Evolutionary conservation across 92 coral and sea anemone genomes (phyloP), one percentile per base, ranked within the genome.

Genomic region (Porites rus): DNA sequence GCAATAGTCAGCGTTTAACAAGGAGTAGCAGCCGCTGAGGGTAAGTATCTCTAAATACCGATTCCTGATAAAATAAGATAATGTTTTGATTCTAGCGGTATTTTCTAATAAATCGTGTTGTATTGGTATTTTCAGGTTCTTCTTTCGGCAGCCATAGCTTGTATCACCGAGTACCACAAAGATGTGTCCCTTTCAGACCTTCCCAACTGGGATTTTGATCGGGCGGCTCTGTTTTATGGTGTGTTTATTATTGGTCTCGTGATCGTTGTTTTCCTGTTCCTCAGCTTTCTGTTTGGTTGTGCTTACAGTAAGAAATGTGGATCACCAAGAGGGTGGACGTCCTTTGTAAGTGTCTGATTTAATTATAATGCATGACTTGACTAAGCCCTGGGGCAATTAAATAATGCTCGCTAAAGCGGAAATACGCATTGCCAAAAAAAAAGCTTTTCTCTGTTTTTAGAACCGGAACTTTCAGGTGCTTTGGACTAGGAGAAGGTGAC

Each of bases 101-200:
- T 16, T 76, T 1, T 14, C 63, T 63, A 7, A 28, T 3, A 1
- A 28, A 10, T 25, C 51, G n/a, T 51, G 31, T 6, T 20, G 1
- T 52, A 38, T 50, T 51, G 12, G 10, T 51, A 12, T 17, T 79
- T 63, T 11, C 83, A 79, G 85, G 76, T 76, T 11, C 85, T 80
- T 68, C 56, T 80, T 13, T 80, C 76, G 1, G 85, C 76, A n/a
- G 75, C 76, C 52, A 69, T 80, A 16, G 85, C 76, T 18, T 80
- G 85, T 56, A 38, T 69, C 14, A 38, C 51, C 69, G 65, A 80
- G 54, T 80, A 80, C 85, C 65, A 80, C 65, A 69, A 80, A 25
- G 76, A 68, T 31, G 60, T 17, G 10, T 46, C 21, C 25, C 16
- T 80, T 51, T 80, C 85, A 53, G n/a, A 68, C 76, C 64, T 80